phyloP scores from a whole-genome alignment of 37 sponge, comb jelly and placozoan species.

The Beroe forskalii region DNA sequence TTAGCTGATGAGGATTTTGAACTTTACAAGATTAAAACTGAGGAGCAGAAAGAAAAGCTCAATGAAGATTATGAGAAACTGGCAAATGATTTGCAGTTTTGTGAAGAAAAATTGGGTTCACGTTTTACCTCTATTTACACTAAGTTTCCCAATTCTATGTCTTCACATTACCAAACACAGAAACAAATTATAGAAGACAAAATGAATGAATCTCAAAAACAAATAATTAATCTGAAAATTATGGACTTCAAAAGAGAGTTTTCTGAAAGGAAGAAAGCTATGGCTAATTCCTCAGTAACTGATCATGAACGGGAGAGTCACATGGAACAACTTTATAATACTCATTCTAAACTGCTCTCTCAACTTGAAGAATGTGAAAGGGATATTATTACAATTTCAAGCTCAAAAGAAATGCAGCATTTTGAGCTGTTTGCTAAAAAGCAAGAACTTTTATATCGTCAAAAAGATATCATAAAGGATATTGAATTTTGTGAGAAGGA shows the following conservation, averaged over 20 bases:
- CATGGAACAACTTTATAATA: not conserved
- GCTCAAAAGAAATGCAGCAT: not conserved
- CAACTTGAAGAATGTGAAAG: constrained; percentile 8
- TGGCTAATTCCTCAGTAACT: not conserved
- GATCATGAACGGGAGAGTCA: not conserved
- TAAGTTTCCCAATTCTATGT: not conserved
- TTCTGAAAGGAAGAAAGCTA: not conserved
- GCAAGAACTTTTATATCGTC: not conserved
- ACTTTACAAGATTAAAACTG: not conserved
- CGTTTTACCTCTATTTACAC: not conserved
- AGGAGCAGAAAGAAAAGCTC: not conserved
- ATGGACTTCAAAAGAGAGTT: not conserved
- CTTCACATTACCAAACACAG: not conserved
- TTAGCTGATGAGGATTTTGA: not conserved
- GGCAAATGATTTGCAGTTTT: not conserved
- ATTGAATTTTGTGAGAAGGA: constrained; percentile 58
- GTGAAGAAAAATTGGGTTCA: not conserved
- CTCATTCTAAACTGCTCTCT: not conserved
- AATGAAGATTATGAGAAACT: not conserved
- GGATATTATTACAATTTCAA: not conserved
- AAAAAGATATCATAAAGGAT: not conserved
- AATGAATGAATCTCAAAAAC: not conserved
- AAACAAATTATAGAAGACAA: not conserved
- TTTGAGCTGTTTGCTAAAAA: not conserved
- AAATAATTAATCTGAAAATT: not conserved